Conservation (phyloP, 2,888 invertebrate genomes). For the Nomada hirtipes region DNA sequence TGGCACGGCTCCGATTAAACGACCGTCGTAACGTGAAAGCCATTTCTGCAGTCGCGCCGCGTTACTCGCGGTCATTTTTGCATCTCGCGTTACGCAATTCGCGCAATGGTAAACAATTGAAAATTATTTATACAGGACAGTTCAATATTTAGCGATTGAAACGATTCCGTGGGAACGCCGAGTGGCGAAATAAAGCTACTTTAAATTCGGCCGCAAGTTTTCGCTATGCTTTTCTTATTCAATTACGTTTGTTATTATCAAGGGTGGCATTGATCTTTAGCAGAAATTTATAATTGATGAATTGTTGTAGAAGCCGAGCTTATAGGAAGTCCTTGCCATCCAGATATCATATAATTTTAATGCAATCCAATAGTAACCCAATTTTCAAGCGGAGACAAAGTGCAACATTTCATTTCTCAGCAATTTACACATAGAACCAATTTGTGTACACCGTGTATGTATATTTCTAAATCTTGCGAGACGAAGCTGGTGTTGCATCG, state of each 20-base stretch:
- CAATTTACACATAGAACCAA: background rate
- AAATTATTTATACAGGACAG: background rate
- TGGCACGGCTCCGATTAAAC: conserved; percentile 11
- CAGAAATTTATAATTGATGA: background rate
- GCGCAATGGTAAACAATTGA: background rate
- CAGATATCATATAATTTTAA: too few species aligned
- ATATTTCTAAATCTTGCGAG: background rate
- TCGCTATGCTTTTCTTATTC: background rate
- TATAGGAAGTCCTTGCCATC: too few species aligned
- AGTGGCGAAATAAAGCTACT: background rate
- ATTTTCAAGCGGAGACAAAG: too few species aligned
- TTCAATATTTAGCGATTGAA: background rate
- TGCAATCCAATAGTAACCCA: too few species aligned
- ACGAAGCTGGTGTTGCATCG: background rate
- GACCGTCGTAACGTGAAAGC: background rate
- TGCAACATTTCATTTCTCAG: too few species aligned
- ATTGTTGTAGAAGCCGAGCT: too few species aligned
- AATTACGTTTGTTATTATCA: too few species aligned
- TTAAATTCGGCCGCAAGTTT: background rate
- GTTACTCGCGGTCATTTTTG: conserved; percentile 2
- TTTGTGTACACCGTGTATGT: background rate
- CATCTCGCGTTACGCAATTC: background rate
- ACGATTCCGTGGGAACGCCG: too few species aligned
- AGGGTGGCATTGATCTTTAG: too few species aligned
- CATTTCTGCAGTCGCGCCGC: background rate